Evolutionary conservation across 2,888 invertebrate species (phyloP), one percentile per base, ranked within the genome.

Genomic region (Epinotia nisella): DNA sequence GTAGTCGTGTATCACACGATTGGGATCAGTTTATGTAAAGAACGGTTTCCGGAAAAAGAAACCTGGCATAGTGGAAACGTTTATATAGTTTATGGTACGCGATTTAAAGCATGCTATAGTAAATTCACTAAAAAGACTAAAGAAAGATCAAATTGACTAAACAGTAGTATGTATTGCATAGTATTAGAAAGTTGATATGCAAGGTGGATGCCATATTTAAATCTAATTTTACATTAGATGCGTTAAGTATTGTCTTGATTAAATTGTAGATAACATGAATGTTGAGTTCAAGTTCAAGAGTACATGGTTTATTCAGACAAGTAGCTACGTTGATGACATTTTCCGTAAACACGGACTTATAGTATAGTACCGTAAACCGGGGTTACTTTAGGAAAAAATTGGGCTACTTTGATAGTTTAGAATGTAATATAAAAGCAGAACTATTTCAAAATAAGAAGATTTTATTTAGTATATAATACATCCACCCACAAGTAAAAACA

Each of bases 121-220:
- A n/a, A n/a, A 29, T 49, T 49, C 61, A 62, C 45, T 41, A 10
- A 61, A 24, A 62, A 49, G 45, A 62, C 61, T 62, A 45, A 21
- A 39, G 19, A 53, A 19, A 17, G 45, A n/a, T 49, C n/a, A n/a
- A 35, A 17, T 5, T 45, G 13, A 62, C 49, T 61, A 11, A 19
- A 45, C 17, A 24, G 5, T 29, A 51, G 29, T 2, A 19, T 19
- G 15, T 53, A 55, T 19, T 3, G 53, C 10, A n/a, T 53, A 53
- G 53, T 39, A 53, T 15, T 65, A 53, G 9, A 10, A 19, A 39
- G 45, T 41, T 15, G 35, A 21, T 45, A 24, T 13, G 11, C 19
- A n/a, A 19, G 53, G 15, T 39, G 29, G 65, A 53, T 53, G 53
- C 51, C 65, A 55, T 53, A 15, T 58, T 58, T 9, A 56, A 24